phyloP scores from a whole-genome alignment of 2,113 vertebrate genomes.

The Erpornis zantholeuca region DNA sequence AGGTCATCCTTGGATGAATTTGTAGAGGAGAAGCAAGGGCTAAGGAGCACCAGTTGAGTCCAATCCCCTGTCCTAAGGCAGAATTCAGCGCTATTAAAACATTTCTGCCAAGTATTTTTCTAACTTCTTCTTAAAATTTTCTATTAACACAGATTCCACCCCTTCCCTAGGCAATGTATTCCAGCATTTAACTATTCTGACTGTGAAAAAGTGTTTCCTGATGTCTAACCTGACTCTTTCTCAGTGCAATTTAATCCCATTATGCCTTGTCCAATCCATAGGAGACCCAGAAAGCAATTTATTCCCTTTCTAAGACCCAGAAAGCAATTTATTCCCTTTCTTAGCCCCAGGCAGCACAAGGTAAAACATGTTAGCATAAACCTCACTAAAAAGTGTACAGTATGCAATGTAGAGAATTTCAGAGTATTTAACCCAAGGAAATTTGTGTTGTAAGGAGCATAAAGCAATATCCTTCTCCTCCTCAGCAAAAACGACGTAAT shows the following conservation, averaged over 20 bases:
- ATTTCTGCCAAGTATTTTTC: slow-evolving; percentile 51
- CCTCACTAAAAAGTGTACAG: neutral
- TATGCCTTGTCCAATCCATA: slow-evolving; percentile 2
- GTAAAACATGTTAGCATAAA: slow-evolving; percentile 21
- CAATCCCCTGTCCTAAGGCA: slow-evolving; percentile 37
- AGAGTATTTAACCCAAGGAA: neutral
- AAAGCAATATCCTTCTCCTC: neutral
- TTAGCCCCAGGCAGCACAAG: slow-evolving; percentile 43
- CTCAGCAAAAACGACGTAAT: neutral
- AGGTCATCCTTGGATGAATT: slow-evolving; percentile 47
- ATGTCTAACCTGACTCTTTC: slow-evolving; percentile 24
- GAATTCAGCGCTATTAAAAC: slow-evolving; percentile 29
- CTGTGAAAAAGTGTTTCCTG: slow-evolving; percentile 44
- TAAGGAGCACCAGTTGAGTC: slow-evolving; percentile 1
- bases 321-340: slow-evolving; percentile 32
- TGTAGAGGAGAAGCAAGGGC: neutral
- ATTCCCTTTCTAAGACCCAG: slow-evolving; percentile 23
- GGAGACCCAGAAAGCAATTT: slow-evolving; percentile 29
- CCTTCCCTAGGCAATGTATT: slow-evolving; percentile 59
- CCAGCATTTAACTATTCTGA: slow-evolving; percentile 14
- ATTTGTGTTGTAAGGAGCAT: neutral
- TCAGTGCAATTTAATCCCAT: slow-evolving; percentile 32
- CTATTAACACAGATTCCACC: slow-evolving; percentile 43
- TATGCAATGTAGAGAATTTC: neutral
- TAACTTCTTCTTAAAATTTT: slow-evolving; percentile 29